These are phyloP conservation scores for Tetragonula carbonaria DNA, from an alignment of 2,888 invertebrate genomes.

Conservation along the genomic window DNA sequence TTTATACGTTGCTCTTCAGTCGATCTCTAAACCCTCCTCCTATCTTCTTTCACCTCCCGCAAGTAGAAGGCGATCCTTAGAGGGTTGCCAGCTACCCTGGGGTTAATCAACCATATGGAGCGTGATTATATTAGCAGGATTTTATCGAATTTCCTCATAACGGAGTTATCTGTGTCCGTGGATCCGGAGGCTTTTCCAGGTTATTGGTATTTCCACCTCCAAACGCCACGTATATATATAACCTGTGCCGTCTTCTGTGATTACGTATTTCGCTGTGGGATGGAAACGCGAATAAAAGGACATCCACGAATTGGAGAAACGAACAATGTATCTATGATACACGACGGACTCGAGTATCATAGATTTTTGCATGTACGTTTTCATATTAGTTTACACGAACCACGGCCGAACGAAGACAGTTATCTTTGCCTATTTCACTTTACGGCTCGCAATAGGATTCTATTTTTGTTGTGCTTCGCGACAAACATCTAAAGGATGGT, in stretches of 20 bases:
- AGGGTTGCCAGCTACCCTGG: constrained; percentile 72
- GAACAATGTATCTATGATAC: constrained; percentile 30
- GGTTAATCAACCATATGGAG: constrained; percentile 81
- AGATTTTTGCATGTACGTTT: constrained; percentile 43
- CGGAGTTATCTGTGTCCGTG: constrained; percentile 72
- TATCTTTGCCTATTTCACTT: constrained; percentile 78
- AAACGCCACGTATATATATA: constrained; percentile 30
- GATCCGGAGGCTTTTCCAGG: constrained; percentile 69
- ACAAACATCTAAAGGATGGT: not conserved
- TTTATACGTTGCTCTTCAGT: constrained; percentile 68
- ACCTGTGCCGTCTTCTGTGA: constrained; percentile 23
- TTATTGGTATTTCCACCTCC: constrained; percentile 69
- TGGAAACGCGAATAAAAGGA: constrained; percentile 33
- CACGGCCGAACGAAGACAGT: constrained; percentile 61
- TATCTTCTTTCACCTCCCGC: constrained; percentile 62
- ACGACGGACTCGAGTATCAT: constrained; percentile 28
- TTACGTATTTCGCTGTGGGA: constrained; percentile 15
- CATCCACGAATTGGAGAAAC: constrained; percentile 9
- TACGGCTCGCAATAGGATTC: constrained; percentile 69
- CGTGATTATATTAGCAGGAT: constrained; percentile 80
- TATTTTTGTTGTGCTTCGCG: not conserved
- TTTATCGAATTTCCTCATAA: constrained; percentile 79
- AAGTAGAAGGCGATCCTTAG: constrained; percentile 72
- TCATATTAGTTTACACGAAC: constrained; percentile 68
- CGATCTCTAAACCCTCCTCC: constrained; percentile 60